Evolutionary conservation across 2,888 invertebrate species (phyloP), one percentile per base, ranked within the genome.

Genomic region (Morpho achilles): DNA sequence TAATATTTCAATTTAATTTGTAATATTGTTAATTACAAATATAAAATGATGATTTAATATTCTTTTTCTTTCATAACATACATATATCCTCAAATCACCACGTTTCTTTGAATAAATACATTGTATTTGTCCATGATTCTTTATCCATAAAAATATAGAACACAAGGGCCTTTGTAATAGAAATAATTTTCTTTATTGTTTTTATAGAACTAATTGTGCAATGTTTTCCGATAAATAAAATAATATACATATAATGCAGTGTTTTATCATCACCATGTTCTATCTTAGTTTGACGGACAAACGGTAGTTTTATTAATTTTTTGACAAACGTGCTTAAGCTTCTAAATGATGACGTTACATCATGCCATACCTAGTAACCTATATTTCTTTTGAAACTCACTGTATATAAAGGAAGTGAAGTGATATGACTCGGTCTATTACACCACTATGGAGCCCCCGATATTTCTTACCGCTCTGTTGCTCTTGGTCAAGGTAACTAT

Each of bases 301-400:
- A 53, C 6, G 32, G n/a, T 39, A 49, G 39, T 51, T 51, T 51
- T 58, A 39, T 8, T 22, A 41, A 57, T 40, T 4, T 8, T 44
- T 40, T 16, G n/a, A 39, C 23, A 66, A 68, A 86, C 85, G 85
- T 86, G 85, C 74, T 71, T 64, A 62, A 59, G 50, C 63, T 62
- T 64, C 61, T 53, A 61, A 70, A 71, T 65, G 51, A 56, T 51
- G 40, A 50, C 42, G 60, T 80, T 79, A 68, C 79, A 65, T 74
- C 74, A 82, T 7, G 42, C 23, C 42, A 64, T 67, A 74, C 75
- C 76, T 56, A 72, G 69, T 80, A 72, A 78, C 74, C 72, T 68
- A 75, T 58, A 72, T 70, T 60, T 62, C 65, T 84, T 84, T 84
- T 79, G 84, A 77, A 84, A 86, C 69, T 62, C 58, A 61, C 67